A percentile compares a stretch with the other conserved stretches of the same genome.
These are phyloP conservation scores for Archilochus colubris DNA, from an alignment of 2,113 vertebrate species.

Conservation along the genomic window DNA sequence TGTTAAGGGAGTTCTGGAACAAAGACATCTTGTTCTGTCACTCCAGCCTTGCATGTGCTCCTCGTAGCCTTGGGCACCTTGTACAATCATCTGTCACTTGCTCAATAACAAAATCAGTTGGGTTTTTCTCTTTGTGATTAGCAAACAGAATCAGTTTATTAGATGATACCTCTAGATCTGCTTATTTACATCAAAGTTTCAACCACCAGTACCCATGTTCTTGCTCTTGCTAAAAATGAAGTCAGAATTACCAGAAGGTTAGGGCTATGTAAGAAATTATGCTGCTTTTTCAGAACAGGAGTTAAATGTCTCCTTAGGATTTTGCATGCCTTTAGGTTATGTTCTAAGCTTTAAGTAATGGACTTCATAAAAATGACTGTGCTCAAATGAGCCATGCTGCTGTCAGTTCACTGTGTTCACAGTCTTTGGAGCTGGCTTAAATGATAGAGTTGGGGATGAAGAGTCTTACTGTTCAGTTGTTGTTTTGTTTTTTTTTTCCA, in stretches of 20 bases:
- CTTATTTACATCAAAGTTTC: background rate
- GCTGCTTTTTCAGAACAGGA: background rate
- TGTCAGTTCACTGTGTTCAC: background rate
- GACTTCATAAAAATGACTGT: background rate
- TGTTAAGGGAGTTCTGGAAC: background rate
- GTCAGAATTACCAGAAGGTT: background rate
- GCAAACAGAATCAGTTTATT: background rate
- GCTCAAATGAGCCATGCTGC: background rate
- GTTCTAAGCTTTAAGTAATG: background rate
- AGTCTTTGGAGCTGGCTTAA: background rate
- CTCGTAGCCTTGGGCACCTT: background rate
- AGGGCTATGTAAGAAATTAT: background rate
- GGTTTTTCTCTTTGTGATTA: background rate
- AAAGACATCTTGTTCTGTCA: background rate
- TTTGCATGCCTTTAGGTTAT: background rate
- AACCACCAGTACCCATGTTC: background rate
- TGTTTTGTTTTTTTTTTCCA: background rate
- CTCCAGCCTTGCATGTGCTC: background rate
- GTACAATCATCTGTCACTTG: background rate
- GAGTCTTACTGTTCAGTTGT: background rate
- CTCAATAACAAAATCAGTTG: background rate
- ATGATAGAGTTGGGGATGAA: background rate
- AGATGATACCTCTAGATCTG: background rate
- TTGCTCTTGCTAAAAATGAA: background rate
- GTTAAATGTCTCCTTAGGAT: background rate